Base-by-base conservation (phyloP, 2,888 invertebrate genomes). In the Automeris io region DNA sequence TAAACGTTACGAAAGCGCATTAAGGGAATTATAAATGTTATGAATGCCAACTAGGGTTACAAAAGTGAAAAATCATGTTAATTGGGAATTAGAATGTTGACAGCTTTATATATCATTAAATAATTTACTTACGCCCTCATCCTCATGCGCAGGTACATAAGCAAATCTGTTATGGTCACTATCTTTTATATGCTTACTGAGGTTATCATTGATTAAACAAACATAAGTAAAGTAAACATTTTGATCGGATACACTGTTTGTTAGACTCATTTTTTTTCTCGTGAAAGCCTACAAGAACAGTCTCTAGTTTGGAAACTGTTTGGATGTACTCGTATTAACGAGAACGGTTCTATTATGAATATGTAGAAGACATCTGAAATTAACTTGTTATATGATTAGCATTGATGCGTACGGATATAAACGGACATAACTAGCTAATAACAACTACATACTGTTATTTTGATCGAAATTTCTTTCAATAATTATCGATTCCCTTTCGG, bases 141-240 rank as follows among this genome's bases (percentile, higher is more conserved):
- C 34, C 7, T 53, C 52, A 8, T 41, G 39, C 41, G 62, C 45
- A 12, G 47, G 42, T 34, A 49, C 39, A 11, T 54, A 49, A 34
- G 46, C 41, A 13, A 36, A 54, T 38, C 35, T 54, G 36, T 40
- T 44, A 5, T 40, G 18, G 24, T 40, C 46, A 36, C 32, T 44
- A 16, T 45, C 49, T 16, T 46, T 41, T 24, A 44, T 37, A 25
- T 43, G 43, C 16, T 53, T 51, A 11, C 43, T 51, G n/a, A 72
- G 73, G 26, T 60, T 69, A 22, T 70, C 67, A 39, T 73, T 69
- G 24, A 79, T 47, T 26, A 76, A 64, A 49, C 82, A 82, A 24
- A 78, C 71, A 38, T 81, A 82, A 2, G 72, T 73, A 29, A 68
- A 61, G 39, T 56, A 70, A 8, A 71, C 59, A 42, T 78, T 81